Base-by-base conservation (phyloP, 2,888 invertebrate genomes). In the Galerucella pusilla region DNA sequence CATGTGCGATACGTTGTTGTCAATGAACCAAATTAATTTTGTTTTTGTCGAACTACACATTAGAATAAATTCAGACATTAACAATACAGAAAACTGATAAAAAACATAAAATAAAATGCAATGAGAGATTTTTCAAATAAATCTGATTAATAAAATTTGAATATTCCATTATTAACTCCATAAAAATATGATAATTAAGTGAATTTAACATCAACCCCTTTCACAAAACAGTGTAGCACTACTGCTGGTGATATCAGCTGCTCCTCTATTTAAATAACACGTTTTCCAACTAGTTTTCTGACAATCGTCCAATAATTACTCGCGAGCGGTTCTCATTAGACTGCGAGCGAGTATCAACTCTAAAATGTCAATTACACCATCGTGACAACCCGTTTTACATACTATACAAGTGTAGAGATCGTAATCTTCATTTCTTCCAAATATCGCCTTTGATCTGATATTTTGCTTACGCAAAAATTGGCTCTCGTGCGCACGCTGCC, bases 311-410 rank as follows among this genome's bases (percentile, higher is more conserved):
- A 28, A 28, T 28, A 28, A 28, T 28, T 28, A 28, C 28, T 28
- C 2, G 2, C 35, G 16, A 57, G 20, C 57, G 20, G 10, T 57
- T 69, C 69, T 61, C 60, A 69, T 69, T 69, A 69, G 20, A 16
- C 28, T 45, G 49, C 59, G 20, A 35, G 46, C 16, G 60, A 49
- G 60, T 46, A 46, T 60, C 54, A 69, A 65, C 49, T 78, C 63
- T 63, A 79, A 75, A 80, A 81, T 82, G 82, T 81, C 81, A 81
- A 82, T 82, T 81, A 81, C 79, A 77, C 79, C 76, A 80, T 82
- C 82, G 82, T 82, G 81, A 82, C 80, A 82, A 79, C 68, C 80
- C 75, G 77, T 79, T 82, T 80, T 79, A 80, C 80, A 80, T 79
- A 73, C 73, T 76, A 75, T 76, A 80, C 80, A 80, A 77, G 77